Percentiles rank a stretch among this genome's conserved stretches.
Conservation (phyloP, 2,797 vertebrate species). For the Crenichthys baileyi region DNA sequence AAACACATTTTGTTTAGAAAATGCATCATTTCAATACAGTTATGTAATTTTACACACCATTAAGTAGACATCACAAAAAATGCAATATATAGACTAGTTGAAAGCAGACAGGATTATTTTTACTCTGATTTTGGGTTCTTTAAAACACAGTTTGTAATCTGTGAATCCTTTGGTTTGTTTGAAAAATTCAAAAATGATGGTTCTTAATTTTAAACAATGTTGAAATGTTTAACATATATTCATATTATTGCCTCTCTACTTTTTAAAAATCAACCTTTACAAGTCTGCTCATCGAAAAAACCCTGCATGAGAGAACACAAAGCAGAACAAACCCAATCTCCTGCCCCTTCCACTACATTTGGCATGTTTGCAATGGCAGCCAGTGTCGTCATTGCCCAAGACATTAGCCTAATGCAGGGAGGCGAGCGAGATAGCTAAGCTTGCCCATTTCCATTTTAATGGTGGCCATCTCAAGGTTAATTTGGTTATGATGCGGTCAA, state of each 20-base stretch:
- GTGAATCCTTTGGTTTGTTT: neutral
- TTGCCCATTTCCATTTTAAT: conserved; percentile 78
- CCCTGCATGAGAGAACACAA: neutral
- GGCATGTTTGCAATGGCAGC: conserved; percentile 73
- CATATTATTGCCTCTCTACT: conserved; percentile 23
- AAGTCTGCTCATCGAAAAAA: conserved; percentile 43
- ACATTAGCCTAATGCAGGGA: conserved; percentile 79
- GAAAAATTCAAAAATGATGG: neutral
- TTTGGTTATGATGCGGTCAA: conserved; percentile 79
- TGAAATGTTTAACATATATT: neutral
- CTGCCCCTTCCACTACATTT: conserved; percentile 76
- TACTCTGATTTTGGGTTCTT: neutral
- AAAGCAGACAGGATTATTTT: neutral
- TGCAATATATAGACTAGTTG: neutral
- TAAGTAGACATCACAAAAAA: neutral
- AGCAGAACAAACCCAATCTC: conserved; percentile 37
- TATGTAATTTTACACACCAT: neutral
- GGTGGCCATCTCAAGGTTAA: conserved; percentile 78
- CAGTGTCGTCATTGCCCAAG: conserved; percentile 53
- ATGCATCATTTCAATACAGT: neutral
- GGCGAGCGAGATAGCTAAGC: conserved; percentile 72
- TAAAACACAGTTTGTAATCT: neutral
- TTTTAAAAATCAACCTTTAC: conserved; percentile 51
- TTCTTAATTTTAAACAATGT: too few species aligned
- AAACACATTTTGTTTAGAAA: neutral